Base-by-base conservation (phyloP, 2,888 invertebrate genomes). In the Pollenia amentaria region DNA sequence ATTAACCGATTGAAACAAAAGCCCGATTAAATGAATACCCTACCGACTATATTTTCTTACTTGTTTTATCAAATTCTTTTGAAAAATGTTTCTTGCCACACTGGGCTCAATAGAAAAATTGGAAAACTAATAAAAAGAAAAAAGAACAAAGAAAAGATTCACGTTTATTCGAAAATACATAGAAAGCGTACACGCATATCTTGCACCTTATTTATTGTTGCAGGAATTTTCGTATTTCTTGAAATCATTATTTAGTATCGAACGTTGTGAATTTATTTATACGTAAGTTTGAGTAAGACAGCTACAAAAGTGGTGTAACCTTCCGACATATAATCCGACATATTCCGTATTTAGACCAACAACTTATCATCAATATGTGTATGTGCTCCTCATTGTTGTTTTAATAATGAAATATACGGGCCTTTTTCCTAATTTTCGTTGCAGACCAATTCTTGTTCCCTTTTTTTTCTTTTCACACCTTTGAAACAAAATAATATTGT, bases 381-480 rank as follows among this genome's bases (percentile, higher is more conserved):
- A 12, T 14, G 29, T 40, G 38, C 12, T 44, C n/a, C 21, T 65
- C 14, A 10, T 29, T 55, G 21, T 64, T 73, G n/a, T 38, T 60
- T 21, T 29, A 12, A 38, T 55, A 46, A 55, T 57, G 46, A 38
- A 46, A 77, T 67, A 67, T 38, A 55, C 3, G 55, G 44, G 7
- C 16, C 29, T 18, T 16, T 67, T 40, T 46, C 1, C 64, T 38
- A 46, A 48, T 46, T 78, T 77, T 67, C 44, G 46, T 14, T 57
- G 55, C 11, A 38, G n/a, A n/a, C 60, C 38, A 18, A 48, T 40
- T 3, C 1, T 14, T 18, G 1, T 16, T 42, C 38, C 29, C 38
- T 65, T 1, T 14, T 42, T 51, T 21, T 12, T 3, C 16, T n/a
- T 14, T 29, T 57, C 11, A 40, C 18, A 46, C 38, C 18, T 69